Evolutionary conservation across 2,113 vertebrate genomes (phyloP), one percentile per base, ranked within the genome.

Genomic region (Forbesichthys papilliferus): DNA sequence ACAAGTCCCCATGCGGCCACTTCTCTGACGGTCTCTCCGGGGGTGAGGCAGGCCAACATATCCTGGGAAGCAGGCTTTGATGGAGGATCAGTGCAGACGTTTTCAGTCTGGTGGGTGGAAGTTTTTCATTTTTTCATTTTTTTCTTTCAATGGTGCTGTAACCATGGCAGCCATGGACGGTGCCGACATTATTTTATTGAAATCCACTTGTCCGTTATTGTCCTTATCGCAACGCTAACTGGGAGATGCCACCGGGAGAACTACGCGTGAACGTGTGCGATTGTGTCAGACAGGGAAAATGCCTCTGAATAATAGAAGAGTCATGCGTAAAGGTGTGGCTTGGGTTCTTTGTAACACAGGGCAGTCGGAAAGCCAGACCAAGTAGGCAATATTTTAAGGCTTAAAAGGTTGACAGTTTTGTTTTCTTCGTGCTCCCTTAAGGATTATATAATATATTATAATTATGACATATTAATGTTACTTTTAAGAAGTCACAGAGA

Each of bases 1-100:
- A 99, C 98, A 82, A 98, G 95, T 66, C 97, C 98, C 67, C 96
- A 99, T 0, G 90, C 90, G 0, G 95, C 95, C 73, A 91, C 92
- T 80, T 93, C 93, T 0, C 86, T 99, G 83, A 93, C 94, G 0
- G 93, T 97, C 79, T 91, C 89, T 55, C 88, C 94, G 0, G 92
- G 94, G 51, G 85, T 89, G 59, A 90, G 84, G 80, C 90, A 93
- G 27, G 95, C 92, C 86, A 97, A 98, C 73, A 70, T 99, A 69
- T 96, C 95, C 86, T 99, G 98, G 98, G 93, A 93, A 73, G 93
- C 96, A 0, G 97, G 98, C 47, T 99, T 96, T 78, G 96, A 99
- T 5, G 97, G 98, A 20, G 97, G 97, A 69, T 95, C 94, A 63
- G 86, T 94, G 69, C 97, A 99, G 93, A 93, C 93, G 61, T 99